These are phyloP conservation scores for Octopus bimaculoides DNA, from an alignment of 1,140 invertebrate species.

Conservation along the genomic window DNA sequence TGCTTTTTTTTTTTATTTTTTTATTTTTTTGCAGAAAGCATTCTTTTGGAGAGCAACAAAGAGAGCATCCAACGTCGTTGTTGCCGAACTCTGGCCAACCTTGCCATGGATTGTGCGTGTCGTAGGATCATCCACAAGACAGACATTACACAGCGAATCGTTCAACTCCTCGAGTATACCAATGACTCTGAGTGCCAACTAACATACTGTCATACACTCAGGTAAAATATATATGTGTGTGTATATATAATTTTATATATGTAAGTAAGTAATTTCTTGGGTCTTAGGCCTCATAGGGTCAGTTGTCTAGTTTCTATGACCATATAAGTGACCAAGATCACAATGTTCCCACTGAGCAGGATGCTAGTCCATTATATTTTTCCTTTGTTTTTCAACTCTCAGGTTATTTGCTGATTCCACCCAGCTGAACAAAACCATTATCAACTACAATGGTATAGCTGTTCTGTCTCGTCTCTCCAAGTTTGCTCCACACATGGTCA, in stretches of 20 bases:
- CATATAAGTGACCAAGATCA: too few species aligned
- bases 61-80: neutral
- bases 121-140: neutral
- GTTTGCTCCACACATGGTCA: neutral
- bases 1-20: neutral
- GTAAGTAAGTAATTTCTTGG: too few species aligned
- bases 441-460: neutral
- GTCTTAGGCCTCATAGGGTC: too few species aligned
- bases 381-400: neutral
- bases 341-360: too few species aligned
- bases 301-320: too few species aligned
- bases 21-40: neutral
- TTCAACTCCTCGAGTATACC: neutral
- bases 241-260: too few species aligned
- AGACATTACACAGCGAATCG: neutral
- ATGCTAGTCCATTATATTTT: neutral
- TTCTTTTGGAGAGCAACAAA: neutral
- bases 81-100: constrained; percentile 4
- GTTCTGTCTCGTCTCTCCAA: neutral
- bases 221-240: neutral
- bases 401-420: neutral
- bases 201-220: neutral
- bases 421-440: neutral
- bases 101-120: neutral
- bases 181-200: neutral